A percentile compares a stretch with the other conserved stretches of the same genome.
phyloP scores from a whole-genome alignment of 2,113 vertebrate genomes.

The Gavialis gangeticus region DNA sequence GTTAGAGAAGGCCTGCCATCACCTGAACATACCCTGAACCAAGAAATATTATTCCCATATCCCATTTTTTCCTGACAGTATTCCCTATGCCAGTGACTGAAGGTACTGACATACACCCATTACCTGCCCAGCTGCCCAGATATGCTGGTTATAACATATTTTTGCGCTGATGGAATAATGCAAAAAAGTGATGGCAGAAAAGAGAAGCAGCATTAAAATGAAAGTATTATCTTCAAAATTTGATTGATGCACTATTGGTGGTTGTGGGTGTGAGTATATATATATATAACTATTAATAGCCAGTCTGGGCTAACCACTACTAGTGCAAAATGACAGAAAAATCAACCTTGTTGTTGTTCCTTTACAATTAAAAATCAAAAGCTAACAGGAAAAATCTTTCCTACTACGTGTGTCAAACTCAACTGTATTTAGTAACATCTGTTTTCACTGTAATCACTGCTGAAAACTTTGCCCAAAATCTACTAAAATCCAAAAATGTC shows the following conservation, averaged over 20 bases:
- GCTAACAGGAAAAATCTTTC: neutral
- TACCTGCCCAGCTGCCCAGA: neutral
- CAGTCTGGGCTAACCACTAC: constrained; percentile 67
- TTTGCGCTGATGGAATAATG: neutral
- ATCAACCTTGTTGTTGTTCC: constrained; percentile 20
- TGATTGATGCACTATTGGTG: constrained; percentile 59
- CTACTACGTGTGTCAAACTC: neutral
- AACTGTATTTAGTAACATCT: neutral
- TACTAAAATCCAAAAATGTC: constrained; percentile 35
- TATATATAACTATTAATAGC: constrained; percentile 44
- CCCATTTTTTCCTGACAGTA: neutral
- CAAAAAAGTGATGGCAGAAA: neutral
- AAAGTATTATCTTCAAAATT: constrained; percentile 13
- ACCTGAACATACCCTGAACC: fast-evolving
- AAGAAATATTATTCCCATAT: fast-evolving
- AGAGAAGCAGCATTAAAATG: constrained; percentile 38
- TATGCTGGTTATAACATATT: neutral
- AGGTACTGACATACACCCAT: neutral
- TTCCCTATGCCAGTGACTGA: neutral
- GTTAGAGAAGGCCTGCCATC: neutral
- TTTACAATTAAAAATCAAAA: constrained; percentile 7
- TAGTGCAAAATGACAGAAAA: constrained; percentile 60
- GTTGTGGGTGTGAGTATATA: constrained; percentile 48
- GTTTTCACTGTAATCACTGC: constrained; percentile 28
- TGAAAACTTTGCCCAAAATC: constrained; percentile 49